Base-by-base conservation (phyloP, 2,888 invertebrate genomes). In the Stomorhina lunata region DNA sequence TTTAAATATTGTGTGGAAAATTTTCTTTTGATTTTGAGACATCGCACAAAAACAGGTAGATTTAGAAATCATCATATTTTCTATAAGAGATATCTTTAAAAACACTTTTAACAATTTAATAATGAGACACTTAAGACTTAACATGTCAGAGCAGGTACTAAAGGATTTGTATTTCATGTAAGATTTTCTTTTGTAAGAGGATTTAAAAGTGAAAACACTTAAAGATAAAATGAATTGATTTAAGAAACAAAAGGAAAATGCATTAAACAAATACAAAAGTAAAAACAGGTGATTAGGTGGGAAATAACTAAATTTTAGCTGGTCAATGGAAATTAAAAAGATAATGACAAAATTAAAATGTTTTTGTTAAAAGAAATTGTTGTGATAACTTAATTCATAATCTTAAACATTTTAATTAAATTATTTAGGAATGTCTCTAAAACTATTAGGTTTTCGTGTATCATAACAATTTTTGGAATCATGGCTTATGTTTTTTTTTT, bases 141-240 rank as follows among this genome's bases (percentile, higher is more conserved):
- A 34, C 32, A 17, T 65, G 48, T n/a, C n/a, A n/a, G n/a, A n/a
- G n/a, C n/a, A n/a, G n/a, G n/a, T n/a, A n/a, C n/a, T n/a, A n/a
- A n/a, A n/a, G n/a, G n/a, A n/a, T n/a, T n/a, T n/a, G n/a, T n/a
- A n/a, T n/a, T n/a, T n/a, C n/a, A n/a, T n/a, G n/a, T n/a, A n/a
- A n/a, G n/a, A n/a, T n/a, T n/a, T 40, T 65, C 2, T 50, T 45
- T 43, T 43, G 6, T 5, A 15, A 2, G 12, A 10, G 34, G 27
- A 59, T 27, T 59, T 27, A 59, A 32, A 71, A 57, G 57, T 45
- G 43, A 59, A 57, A 71, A 71, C 15, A 4, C 2, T 72, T 72
- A 9, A 9, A 50, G 27, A 37, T 37, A 50, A 55, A 25, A 32
- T 17, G 40, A 37, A 32, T 57, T 57, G 15, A 20, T 29, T 55